These are phyloP conservation scores for Kuschelorhynchus macadamiae DNA, from an alignment of 2,888 invertebrate species.

Conservation along the genomic window DNA sequence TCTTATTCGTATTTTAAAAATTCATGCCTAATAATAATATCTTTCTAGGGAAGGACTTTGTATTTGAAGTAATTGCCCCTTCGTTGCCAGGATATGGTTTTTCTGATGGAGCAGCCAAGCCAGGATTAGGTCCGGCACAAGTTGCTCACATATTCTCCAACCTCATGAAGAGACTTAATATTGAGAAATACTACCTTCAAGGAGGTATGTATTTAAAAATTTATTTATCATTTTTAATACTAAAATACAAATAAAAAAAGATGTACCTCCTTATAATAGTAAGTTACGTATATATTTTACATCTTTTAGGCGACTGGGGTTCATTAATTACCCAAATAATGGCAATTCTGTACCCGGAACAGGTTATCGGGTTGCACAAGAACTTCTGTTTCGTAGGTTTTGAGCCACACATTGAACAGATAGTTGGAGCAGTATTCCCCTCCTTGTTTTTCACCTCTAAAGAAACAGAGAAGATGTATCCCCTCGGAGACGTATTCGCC, in stretches of 20 bases:
- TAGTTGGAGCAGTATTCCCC: slow-evolving; percentile 73
- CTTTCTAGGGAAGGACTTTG: slow-evolving; percentile 68
- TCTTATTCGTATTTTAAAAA: no score
- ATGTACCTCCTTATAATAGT: no score
- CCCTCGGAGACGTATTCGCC: slow-evolving; percentile 66
- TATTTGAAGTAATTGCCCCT: slow-evolving; percentile 75
- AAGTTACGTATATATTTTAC: no score
- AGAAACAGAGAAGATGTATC: slow-evolving; percentile 71
- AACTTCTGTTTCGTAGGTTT: slow-evolving; percentile 69
- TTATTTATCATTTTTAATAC: no score
- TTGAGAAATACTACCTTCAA: slow-evolving; percentile 78
- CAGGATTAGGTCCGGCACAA: slow-evolving; percentile 74
- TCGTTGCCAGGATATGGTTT: slow-evolving; percentile 71
- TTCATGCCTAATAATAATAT: no score
- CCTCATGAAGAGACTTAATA: slow-evolving; percentile 80
- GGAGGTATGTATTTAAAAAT: slow-evolving; percentile 69
- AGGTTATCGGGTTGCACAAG: slow-evolving; percentile 71
- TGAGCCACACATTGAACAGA: slow-evolving; percentile 60
- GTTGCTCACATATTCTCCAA: slow-evolving; percentile 75
- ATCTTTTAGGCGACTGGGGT: slow-evolving; percentile 86
- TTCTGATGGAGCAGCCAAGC: slow-evolving; percentile 70
- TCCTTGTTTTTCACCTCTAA: slow-evolving; percentile 73
- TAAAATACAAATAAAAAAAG: no score
- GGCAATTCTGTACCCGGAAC: slow-evolving; percentile 75
- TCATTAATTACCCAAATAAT: slow-evolving; percentile 74